Base-by-base conservation (phyloP, 2,888 invertebrate genomes). In the Drosophila incognita region DNA sequence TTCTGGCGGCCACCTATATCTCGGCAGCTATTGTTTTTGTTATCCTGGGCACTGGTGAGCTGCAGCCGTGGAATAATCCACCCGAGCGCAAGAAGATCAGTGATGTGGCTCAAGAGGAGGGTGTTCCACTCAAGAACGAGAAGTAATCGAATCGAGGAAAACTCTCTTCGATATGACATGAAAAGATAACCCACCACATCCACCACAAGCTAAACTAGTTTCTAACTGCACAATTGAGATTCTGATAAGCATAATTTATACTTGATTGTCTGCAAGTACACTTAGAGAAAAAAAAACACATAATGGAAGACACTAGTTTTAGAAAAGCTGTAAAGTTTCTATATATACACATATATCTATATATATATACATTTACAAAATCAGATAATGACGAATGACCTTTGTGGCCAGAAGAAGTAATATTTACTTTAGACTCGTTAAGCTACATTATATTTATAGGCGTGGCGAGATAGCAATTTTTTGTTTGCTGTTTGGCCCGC, bases 1-100 rank as follows among this genome's bases (percentile, higher is more conserved):
- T 97, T 57, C 93, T 97, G 24, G 96, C 96, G 0, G 94, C 93
- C 4, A 95, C 96, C 0, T 97, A 97, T 92, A 92, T 95, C 0
- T 89, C 94, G 1, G 97, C 97, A 0, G 95, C 96, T 0, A 24
- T 92, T 21, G 90, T 94, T 4, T 96, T 95, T 87, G 87, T 94
- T n/a, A 67, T 95, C 13, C 94, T 96, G 65, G 96, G 96, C 7
- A 94, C 94, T 0, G 96, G 96, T 0, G 94, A 95, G 68, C 89
- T 95, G 33, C 96, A 94, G 81, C 90, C 93, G 36, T 95, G 94
- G 94, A 95, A 94, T 60, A 93, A 90, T 75, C 93, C 93, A 21
- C 92, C 92, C 51, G 93, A 93, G 63, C 89, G 84, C 40, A 91
- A 82, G 33, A 89, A 75, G 73, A 74, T 82, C 21, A 71, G 76